These are phyloP conservation scores for Melanostoma scalare DNA, from an alignment of 2,888 invertebrate genomes.

Conservation along the genomic window DNA sequence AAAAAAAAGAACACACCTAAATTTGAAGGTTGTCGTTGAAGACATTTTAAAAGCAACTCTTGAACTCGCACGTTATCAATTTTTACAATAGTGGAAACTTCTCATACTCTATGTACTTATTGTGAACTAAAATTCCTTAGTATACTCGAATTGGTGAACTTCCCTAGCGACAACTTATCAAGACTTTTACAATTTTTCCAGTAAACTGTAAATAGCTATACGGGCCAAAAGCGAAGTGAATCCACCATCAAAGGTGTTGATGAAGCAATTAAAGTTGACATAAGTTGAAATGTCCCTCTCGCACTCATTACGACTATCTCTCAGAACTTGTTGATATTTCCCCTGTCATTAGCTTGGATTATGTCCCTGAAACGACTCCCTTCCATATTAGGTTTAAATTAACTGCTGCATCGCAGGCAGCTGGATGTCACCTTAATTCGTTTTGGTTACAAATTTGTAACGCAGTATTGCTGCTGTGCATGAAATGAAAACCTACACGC, in stretches of 20 bases:
- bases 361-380: conserved; percentile 23
- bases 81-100: too few relatives aligned
- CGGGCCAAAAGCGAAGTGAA: too few relatives aligned
- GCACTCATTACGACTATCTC: conserved; percentile 6
- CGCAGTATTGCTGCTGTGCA: conserved; percentile 28
- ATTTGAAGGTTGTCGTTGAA: too few relatives aligned
- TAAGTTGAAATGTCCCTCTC: conserved; percentile 5
- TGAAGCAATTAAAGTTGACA: conserved; percentile 17
- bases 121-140: too few relatives aligned
- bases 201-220: too few relatives aligned
- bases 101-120: too few relatives aligned
- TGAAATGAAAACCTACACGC: not conserved
- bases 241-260: conserved; percentile 29
- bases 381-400: conserved; percentile 32
- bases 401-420: conserved; percentile 57
- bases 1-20: too few relatives aligned
- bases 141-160: too few relatives aligned
- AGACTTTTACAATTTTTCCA: too few relatives aligned
- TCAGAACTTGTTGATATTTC: conserved; percentile 37
- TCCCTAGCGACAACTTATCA: too few relatives aligned
- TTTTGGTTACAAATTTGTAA: conserved; percentile 62
- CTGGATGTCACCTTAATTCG: conserved; percentile 69
- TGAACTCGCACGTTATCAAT: too few relatives aligned
- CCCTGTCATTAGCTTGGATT: conserved; percentile 42
- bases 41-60: too few relatives aligned